Evolutionary conservation across 1,140 invertebrate genomes (phyloP).

Genomic region (Trachymyrmex septentrionalis): DNA sequence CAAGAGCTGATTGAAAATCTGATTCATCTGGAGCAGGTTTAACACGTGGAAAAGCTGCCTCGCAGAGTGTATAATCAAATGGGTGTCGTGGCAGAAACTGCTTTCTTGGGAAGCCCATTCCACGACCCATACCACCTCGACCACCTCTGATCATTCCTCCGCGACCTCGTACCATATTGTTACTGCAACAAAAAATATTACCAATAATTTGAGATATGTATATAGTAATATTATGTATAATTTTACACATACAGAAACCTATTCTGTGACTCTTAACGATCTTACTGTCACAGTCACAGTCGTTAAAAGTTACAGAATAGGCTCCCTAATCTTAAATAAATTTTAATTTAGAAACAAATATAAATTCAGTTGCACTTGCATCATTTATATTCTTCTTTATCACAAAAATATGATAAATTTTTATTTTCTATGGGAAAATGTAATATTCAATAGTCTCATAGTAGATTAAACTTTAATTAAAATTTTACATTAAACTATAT

Average conservation of each 20-base stretch:
- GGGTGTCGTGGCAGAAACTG: conserved; percentile 94
- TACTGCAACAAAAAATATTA: conserved; percentile 43
- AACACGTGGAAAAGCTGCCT: conserved; percentile 95
- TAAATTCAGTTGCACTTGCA: neutral
- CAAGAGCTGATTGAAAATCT: conserved; percentile 68
- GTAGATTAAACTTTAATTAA: neutral
- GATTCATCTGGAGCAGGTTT: conserved; percentile 91
- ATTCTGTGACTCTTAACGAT: no score
- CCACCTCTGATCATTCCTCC: conserved; percentile 88
- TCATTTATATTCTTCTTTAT: neutral
- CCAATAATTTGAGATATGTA: neutral
- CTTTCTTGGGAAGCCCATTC: conserved; percentile 89
- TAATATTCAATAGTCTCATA: neutral
- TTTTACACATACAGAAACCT: neutral
- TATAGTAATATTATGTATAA: neutral
- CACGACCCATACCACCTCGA: conserved; percentile 90
- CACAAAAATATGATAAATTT: neutral
- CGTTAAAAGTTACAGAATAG: no score
- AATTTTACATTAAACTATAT: conserved; percentile 11
- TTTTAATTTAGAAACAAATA: neutral
- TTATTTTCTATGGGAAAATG: neutral
- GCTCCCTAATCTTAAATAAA: neutral
- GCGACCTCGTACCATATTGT: conserved; percentile 87
- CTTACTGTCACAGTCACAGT: no score
- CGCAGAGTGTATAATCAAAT: conserved; percentile 96